Percentiles rank a stretch among this genome's conserved stretches.
These are phyloP conservation scores for Aurelia coerulea DNA, from an alignment of 30 jellyfish, hydroid and myxozoan genomes.

Conservation along the genomic window DNA sequence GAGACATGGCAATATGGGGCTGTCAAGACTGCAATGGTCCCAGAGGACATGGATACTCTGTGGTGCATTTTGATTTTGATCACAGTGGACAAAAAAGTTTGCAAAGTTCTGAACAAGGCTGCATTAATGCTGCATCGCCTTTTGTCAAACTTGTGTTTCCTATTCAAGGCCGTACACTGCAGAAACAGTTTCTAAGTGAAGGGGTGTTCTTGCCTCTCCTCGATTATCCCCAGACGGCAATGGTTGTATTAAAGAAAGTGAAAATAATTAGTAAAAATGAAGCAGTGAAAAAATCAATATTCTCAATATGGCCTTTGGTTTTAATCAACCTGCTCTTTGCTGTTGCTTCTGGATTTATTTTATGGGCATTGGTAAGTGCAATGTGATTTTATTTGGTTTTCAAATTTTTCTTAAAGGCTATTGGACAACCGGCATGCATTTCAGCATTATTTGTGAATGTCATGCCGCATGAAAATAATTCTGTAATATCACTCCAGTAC, in stretches of 20 bases:
- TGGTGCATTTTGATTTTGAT: conserved; percentile 59
- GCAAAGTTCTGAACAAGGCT: conserved; percentile 3
- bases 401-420: too few species aligned
- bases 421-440: too few species aligned
- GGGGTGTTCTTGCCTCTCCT: conserved; percentile 51
- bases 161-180: conserved; percentile 25
- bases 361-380: conserved; percentile 50
- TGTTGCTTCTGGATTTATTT: conserved; percentile 20
- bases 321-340: conserved; percentile 30
- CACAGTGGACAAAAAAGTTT: conserved; percentile 8
- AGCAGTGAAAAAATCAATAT: conserved; percentile 32
- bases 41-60: conserved; percentile 64
- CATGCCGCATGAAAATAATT: too few species aligned
- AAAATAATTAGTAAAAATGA: conserved; percentile 10
- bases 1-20: conserved; percentile 58
- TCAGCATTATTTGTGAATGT: too few species aligned
- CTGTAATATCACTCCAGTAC: too few species aligned
- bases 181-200: conserved; percentile 19
- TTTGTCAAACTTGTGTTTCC: conserved; percentile 43
- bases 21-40: conserved; percentile 66
- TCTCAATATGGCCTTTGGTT: conserved; percentile 53
- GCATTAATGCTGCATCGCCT: conserved; percentile 37
- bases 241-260: conserved; percentile 40
- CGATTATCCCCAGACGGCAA: conserved; percentile 37
- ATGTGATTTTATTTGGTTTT: not conserved